phyloP scores from a whole-genome alignment of 37 sponge, comb jelly and placozoan species.

The Cliona cf. orientalis region DNA sequence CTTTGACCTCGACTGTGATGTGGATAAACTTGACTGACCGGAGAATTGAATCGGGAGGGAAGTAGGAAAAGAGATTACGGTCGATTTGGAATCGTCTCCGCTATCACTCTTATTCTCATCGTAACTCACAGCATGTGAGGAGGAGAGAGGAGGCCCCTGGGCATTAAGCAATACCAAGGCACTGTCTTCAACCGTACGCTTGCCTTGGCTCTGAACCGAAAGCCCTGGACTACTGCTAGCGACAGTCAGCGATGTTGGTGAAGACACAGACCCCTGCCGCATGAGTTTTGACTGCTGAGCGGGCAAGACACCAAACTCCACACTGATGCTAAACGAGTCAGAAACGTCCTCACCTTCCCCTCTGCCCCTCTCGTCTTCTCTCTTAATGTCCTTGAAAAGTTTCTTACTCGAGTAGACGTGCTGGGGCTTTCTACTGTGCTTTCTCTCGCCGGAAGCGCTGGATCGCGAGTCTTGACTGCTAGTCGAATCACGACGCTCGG shows the following conservation, averaged over 20 bases:
- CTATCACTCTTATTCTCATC: conserved; percentile 20
- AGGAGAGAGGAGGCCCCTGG: no score
- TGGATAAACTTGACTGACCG: neutral
- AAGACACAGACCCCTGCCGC: neutral
- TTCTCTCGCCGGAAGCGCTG: neutral
- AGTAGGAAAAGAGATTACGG: conserved; percentile 42
- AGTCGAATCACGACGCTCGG: conserved; percentile 8
- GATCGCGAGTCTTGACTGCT: neutral
- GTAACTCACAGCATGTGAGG: no score
- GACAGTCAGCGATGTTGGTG: neutral
- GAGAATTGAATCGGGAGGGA: conserved; percentile 48
- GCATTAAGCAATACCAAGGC: no score
- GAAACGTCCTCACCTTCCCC: neutral
- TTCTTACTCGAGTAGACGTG: conserved; percentile 21
- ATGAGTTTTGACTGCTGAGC: neutral
- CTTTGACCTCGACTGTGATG: neutral
- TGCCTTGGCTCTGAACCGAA: no score
- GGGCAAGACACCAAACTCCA: conserved; percentile 9
- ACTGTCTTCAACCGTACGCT: no score
- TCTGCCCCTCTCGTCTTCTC: neutral
- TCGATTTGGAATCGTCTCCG: conserved; percentile 26
- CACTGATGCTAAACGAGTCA: conserved; percentile 26
- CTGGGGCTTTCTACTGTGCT: conserved; percentile 27
- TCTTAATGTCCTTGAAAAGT: neutral
- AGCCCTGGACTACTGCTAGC: neutral